phyloP scores from a whole-genome alignment of 2,797 vertebrate species.

The Mallotus villosus region DNA sequence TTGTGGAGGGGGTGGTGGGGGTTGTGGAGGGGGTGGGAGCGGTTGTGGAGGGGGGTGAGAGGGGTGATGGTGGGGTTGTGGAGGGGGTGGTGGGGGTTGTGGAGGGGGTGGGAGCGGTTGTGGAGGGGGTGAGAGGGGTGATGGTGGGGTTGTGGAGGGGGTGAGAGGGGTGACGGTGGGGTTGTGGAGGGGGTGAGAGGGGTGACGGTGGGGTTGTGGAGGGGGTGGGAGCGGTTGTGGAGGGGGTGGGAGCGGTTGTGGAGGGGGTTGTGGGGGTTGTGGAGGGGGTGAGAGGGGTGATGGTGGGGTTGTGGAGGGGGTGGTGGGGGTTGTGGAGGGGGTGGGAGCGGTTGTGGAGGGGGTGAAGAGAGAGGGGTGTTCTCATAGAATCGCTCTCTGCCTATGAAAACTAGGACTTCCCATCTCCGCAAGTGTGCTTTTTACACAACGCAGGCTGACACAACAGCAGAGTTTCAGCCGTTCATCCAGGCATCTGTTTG shows the following conservation, averaged over 20 bases:
- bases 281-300: no score
- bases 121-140: neutral
- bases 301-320: no score
- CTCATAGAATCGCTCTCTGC: neutral
- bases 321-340: no score
- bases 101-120: neutral
- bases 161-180: no score
- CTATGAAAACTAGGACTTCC: conserved; percentile 41
- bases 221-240: no score
- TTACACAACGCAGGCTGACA: conserved; percentile 34
- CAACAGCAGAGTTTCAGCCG: conserved; percentile 16
- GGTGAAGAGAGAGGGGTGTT: no score
- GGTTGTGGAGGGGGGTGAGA: neutral
- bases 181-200: neutral
- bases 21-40: neutral
- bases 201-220: neutral
- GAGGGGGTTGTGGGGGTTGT: no score
- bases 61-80: neutral
- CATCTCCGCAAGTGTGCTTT: neutral
- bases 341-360: neutral
- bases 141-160: no score
- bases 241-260: no score
- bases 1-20: no score
- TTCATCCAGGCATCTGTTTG: neutral
- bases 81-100: no score